Evolutionary conservation across 2,888 invertebrate species (phyloP), one percentile per base, ranked within the genome.

Genomic region (Drosophila helvetica): DNA sequence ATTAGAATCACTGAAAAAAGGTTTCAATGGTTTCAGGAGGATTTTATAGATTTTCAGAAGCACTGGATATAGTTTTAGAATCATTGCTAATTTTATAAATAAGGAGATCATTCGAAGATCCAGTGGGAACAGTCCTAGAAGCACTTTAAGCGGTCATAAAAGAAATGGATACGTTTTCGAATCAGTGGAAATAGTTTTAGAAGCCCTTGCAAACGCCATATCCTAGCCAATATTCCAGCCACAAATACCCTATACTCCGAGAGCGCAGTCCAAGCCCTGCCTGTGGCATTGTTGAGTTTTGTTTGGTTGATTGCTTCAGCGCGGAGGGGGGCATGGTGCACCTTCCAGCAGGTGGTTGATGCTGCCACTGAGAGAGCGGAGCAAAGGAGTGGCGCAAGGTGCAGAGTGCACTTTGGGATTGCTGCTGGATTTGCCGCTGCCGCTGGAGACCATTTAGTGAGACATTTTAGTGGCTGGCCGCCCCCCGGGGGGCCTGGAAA

Each of bases 391-490:
- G 22, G 4, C 22, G 5, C 22, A 22, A 22, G 22, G 18, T 33
- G 10, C 73, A 50, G 53, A 42, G 47, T 52, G 65, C 50, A 48
- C 9, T n/a, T 38, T 19, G 60, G 27, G 46, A 42, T 63, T 12
- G 33, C 33, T 33, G 33, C 33, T 33, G 12, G 30, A 3, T 12
- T 10, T 10, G 33, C 33, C 4, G 33, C 51, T 52, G 52, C 69
- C 71, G 69, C 67, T 54, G 62, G 38, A 38, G 15, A 68, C 51
- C 80, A 79, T 77, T 86, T 83, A 88, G 88, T 66, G 69, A 74
- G 66, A 74, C 71, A 83, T 59, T 86, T 72, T 61, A 70, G 71
- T 59, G 69, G 67, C 66, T 66, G 62, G 70, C 55, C 2, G 6
- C 38, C 38, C 7, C 38, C 7, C 38, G 15, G 38, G 38, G n/a